A percentile compares a stretch with the other conserved stretches of the same genome.
These are phyloP conservation scores for Dysmachus trigonus DNA, from an alignment of 2,888 invertebrate species.

Conservation along the genomic window DNA sequence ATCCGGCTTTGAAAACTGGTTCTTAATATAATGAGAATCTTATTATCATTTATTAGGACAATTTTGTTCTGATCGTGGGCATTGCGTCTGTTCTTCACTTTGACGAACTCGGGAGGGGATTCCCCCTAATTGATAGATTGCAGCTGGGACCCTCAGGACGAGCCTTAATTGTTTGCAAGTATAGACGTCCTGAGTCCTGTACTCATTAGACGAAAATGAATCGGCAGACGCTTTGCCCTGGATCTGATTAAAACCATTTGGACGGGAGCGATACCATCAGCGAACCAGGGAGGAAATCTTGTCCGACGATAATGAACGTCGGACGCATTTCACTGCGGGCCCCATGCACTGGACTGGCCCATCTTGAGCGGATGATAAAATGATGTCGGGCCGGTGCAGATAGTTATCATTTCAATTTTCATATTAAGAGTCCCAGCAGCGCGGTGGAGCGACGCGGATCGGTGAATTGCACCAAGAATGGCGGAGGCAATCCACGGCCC, in stretches of 20 bases:
- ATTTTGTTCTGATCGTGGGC: too few relatives aligned
- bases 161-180: background rate
- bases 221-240: background rate
- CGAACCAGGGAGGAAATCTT: background rate
- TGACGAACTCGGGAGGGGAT: background rate
- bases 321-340: conserved; percentile 6
- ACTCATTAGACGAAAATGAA: conserved; percentile 14
- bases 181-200: background rate
- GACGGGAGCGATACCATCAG: conserved; percentile 10
- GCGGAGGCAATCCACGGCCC: background rate
- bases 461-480: background rate
- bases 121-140: conserved; percentile 13
- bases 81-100: too few relatives aligned
- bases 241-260: conserved; percentile 13
- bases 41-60: too few relatives aligned
- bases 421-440: conserved; percentile 32
- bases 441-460: background rate
- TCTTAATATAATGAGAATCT: too few relatives aligned
- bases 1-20: too few relatives aligned
- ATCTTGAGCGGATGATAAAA: conserved; percentile 33
- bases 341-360: background rate
- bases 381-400: conserved; percentile 7
- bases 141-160: background rate
- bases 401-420: conserved; percentile 40
- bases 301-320: conserved; percentile 16